phyloP scores from a whole-genome alignment of 2,888 invertebrate species.

The Philereme transversata region DNA sequence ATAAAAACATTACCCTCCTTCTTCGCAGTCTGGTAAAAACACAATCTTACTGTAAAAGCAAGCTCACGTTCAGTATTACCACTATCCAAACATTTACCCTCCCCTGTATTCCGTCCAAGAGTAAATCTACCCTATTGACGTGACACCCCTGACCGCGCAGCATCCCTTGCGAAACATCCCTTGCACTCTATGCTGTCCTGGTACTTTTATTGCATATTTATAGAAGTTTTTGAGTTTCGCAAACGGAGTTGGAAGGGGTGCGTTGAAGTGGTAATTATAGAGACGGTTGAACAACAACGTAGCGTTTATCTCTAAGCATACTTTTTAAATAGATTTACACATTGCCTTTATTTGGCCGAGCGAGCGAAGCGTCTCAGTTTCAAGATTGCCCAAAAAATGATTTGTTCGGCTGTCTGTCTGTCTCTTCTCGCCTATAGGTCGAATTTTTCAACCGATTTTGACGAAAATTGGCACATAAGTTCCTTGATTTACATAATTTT shows the following conservation, averaged over 20 bases:
- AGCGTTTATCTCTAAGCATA: background rate
- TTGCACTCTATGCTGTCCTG: conserved; percentile 62
- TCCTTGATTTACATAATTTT: too few relatives aligned
- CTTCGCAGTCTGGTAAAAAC: too few relatives aligned
- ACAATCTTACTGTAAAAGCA: too few relatives aligned
- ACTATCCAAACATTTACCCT: conserved; percentile 44
- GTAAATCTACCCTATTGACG: conserved; percentile 54
- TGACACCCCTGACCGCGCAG: conserved; percentile 69
- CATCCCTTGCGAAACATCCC: conserved; percentile 75
- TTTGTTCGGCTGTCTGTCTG: too few relatives aligned
- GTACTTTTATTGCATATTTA: conserved; percentile 82
- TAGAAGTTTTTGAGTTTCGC: conserved; percentile 66
- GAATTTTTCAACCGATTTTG: too few relatives aligned
- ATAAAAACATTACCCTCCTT: too few relatives aligned
- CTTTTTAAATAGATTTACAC: too few relatives aligned
- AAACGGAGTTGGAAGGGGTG: conserved; percentile 43
- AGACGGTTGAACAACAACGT: conserved; percentile 10
- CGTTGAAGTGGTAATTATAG: conserved; percentile 22
- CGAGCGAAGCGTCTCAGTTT: too few relatives aligned
- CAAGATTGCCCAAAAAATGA: too few relatives aligned
- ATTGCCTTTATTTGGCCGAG: too few relatives aligned
- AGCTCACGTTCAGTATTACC: conserved; percentile 27
- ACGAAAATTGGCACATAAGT: too few relatives aligned
- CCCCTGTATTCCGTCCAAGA: conserved; percentile 39
- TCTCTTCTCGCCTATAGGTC: too few relatives aligned